Evolutionary conservation across 2,113 vertebrate genomes (phyloP).

Genomic region (Coptodon rendalli): DNA sequence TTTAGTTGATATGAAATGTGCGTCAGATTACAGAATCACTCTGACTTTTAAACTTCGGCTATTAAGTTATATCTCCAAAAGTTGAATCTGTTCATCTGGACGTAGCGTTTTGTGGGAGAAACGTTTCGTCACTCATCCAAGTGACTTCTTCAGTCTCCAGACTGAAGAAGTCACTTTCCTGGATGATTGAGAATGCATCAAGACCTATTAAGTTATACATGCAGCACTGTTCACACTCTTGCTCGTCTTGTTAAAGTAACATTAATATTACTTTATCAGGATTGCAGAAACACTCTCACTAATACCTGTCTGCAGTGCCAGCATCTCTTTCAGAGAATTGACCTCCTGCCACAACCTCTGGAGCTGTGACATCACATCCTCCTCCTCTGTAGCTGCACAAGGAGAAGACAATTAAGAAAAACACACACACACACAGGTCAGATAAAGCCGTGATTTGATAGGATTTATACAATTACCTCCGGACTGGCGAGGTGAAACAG

Average conservation of each 20-base stretch:
- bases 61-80: neutral
- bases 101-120: too few species aligned
- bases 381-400: slow-evolving; percentile 74
- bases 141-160: too few species aligned
- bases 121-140: too few species aligned
- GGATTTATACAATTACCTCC: slow-evolving; percentile 46
- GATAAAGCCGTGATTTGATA: neutral
- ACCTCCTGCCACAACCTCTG: slow-evolving; percentile 92
- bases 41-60: neutral
- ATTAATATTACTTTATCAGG: neutral
- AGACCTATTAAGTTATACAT: neutral
- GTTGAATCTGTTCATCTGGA: too few species aligned
- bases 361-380: slow-evolving; percentile 83
- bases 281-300: neutral
- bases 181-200: too few species aligned
- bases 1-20: neutral
- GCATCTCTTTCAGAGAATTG: slow-evolving; percentile 93
- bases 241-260: neutral
- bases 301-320: slow-evolving; percentile 92
- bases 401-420: neutral
- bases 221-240: neutral
- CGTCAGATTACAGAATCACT: neutral
- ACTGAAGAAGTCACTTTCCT: too few species aligned
- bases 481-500: slow-evolving; percentile 41
- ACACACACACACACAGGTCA: neutral